Evolutionary conservation across 37 sponge, comb jelly and placozoan genomes (phyloP).

Genomic region (Geodia barretti): DNA sequence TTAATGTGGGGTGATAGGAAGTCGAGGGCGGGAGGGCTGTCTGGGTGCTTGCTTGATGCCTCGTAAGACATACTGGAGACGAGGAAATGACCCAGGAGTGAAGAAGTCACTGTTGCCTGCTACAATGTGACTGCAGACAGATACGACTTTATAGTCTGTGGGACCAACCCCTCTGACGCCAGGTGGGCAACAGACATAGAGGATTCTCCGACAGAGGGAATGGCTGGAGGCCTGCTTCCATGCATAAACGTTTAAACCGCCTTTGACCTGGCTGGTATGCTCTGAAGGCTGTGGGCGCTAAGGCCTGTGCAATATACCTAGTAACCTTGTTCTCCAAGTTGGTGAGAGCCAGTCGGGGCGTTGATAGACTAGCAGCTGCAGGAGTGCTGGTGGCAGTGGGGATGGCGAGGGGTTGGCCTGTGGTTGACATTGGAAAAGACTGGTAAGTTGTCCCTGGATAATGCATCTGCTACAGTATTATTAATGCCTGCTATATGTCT

Average conservation of each 20-base stretch:
- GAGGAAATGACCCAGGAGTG: neutral
- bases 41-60: conserved; percentile 1
- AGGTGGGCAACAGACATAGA: conserved; percentile 35
- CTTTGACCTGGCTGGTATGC: conserved; percentile 20
- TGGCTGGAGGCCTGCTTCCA: neutral
- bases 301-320: neutral
- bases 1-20: conserved; percentile 16
- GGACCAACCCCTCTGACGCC: neutral
- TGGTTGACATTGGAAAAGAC: conserved; percentile 3
- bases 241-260: conserved; percentile 28
- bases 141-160: neutral
- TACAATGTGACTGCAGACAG: conserved; percentile 2
- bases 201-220: conserved; percentile 26
- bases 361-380: conserved; percentile 10
- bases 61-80: conserved; percentile 10
- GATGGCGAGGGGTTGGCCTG: neutral
- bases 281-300: conserved; percentile 16
- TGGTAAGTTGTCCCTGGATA: conserved; percentile 22
- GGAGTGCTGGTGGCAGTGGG: neutral
- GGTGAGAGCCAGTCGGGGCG: conserved; percentile 30
- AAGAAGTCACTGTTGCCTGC: neutral
- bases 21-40: neutral
- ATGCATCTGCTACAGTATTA: conserved; percentile 57
- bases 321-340: conserved; percentile 25
- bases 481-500: conserved; percentile 23